Evolutionary conservation across 1,140 invertebrate genomes (phyloP), one percentile per base, ranked within the genome.

Genomic region (Elymnias hypermnestra): DNA sequence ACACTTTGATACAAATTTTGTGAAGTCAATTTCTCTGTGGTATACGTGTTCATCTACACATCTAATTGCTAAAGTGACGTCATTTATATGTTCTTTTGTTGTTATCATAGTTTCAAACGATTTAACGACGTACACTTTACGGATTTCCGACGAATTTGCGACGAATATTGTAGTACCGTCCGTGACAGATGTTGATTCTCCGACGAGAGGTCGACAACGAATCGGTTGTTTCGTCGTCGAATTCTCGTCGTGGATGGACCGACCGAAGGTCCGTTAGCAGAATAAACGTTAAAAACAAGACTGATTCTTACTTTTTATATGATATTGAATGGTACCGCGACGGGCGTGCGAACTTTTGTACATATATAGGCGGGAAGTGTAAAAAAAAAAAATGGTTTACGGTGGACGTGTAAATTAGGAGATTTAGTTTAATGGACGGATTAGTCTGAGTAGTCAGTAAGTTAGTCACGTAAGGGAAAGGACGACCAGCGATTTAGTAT

Each of bases 291-390:
- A 68, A 57, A 67, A 60, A 84, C 73, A 84, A 84, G 81, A 84
- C 81, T 84, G 81, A 84, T 75, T 59, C 63, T 78, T 72, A 72
- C 61, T 68, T 75, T 82, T 72, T 81, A 73, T 77, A 78, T 62
- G 69, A 69, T 66, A 71, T 70, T 61, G 64, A 62, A 63, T 41
- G 64, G 49, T 28, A 14, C 26, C 42, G 29, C 51, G 55, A 49
- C 49, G 52, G 31, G 50, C 53, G 71, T 62, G 65, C 63, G 62
- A 62, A 71, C 33, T 21, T n/a, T n/a, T 82, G 77, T 82, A 75
- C 26, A 82, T 82, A 82, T 39, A 61, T 77, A 72, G 65, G 33
- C 31, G 3, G 41, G 63, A 70, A 64, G 56, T 76, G 74, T 78
- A 77, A 57, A 67, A 56, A 60, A n/a, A n/a, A n/a, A n/a, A n/a